phyloP scores from a whole-genome alignment of 2,113 vertebrate species.

The Grantiella picta region DNA sequence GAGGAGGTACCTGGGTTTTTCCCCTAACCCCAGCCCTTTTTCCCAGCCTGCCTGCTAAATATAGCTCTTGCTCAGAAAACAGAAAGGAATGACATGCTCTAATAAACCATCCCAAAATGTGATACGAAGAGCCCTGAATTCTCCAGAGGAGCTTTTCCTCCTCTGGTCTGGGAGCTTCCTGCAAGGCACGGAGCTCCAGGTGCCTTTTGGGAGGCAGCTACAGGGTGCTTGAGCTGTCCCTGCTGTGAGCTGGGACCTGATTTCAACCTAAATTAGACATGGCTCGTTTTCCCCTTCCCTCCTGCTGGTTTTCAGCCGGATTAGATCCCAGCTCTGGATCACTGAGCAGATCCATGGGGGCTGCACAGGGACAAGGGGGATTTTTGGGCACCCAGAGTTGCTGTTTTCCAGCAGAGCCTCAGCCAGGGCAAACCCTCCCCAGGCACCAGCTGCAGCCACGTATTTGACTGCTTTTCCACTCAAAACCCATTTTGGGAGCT shows the following conservation, averaged over 20 bases:
- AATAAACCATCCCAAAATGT: neutral
- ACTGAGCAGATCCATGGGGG: neutral
- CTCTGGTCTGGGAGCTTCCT: neutral
- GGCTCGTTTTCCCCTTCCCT: accelerated
- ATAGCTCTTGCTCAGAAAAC: neutral
- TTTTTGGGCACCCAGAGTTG: neutral
- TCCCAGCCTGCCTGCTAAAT: neutral
- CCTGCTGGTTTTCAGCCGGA: neutral
- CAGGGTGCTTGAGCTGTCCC: neutral
- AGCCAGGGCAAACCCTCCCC: neutral
- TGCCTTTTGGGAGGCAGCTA: neutral
- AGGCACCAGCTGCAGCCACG: neutral
- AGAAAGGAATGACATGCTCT: neutral
- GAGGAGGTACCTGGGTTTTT: neutral
- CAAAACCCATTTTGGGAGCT: neutral
- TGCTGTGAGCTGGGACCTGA: neutral
- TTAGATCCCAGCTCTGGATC: neutral
- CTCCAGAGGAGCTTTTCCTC: neutral
- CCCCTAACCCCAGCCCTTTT: neutral
- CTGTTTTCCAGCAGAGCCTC: neutral
- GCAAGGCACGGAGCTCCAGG: neutral
- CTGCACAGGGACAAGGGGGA: neutral
- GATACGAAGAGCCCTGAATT: neutral
- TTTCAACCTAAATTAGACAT: neutral
- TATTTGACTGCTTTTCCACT: neutral